Evolutionary conservation across 2,113 vertebrate species (phyloP), one percentile per base, ranked within the genome.

Genomic region (Sinocyclocheilus anshuiensis): DNA sequence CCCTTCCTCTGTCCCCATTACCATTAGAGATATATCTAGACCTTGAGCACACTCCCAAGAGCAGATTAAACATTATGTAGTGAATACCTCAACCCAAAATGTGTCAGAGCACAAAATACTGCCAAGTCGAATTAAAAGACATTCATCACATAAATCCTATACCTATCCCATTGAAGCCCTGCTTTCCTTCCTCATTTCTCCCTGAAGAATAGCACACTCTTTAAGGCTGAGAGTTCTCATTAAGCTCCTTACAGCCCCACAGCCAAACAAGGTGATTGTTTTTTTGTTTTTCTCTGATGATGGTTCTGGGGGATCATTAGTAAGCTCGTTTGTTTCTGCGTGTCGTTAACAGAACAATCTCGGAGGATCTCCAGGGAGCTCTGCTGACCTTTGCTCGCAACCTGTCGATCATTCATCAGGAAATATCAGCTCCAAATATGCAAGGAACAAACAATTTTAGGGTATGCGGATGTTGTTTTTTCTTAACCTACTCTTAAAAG

Each of bases 401-500:
- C 96, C 96, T 99, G 96, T 97, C 97, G 94, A 95, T 97, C 96
- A 98, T 99, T 96, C 97, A 98, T 98, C 97, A 98, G 95, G 97
- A 98, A 96, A 97, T 98, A 97, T 98, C 97, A 95, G 93, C 96
- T 93, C 95, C 96, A 94, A 96, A 97, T 95, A 97, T 96, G 95
- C 96, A 97, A 94, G 97, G 95, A 95, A 95, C 97, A 96, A 98
- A 95, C 95, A 98, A 99, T 97, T 99, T 99, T 96, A 97, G 98
- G 97, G 97, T 97, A 96, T 94, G 93, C 87, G 95, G 96, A 96
- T 96, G 96, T 96, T 95, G 94, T 94, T 94, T 94, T 42, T 53
- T 94, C 29, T 33, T 24, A 77, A 33, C 24, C 13, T 6, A 20
- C 16, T 33, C 6, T 42, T 16, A 8, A 22, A 78, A 24, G 12